Conservation (phyloP, 2,797 vertebrate genomes). For the Brachyalestes nurse region DNA sequence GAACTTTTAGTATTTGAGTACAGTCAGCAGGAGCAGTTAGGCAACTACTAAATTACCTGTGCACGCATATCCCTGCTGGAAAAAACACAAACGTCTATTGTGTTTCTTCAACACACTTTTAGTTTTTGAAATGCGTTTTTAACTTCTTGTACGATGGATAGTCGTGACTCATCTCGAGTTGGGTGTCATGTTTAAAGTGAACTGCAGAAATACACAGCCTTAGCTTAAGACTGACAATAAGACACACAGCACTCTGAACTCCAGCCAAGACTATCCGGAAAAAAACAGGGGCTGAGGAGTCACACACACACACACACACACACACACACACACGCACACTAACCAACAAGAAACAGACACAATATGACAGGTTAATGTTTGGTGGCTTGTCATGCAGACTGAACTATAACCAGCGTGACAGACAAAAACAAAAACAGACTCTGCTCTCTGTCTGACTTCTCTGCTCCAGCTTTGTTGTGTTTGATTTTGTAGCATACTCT, state of each 20-base stretch:
- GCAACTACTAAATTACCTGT: background rate
- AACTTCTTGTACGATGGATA: slow-evolving; percentile 24
- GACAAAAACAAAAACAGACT: background rate
- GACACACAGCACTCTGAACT: slow-evolving; percentile 28
- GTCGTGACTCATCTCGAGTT: slow-evolving; percentile 23
- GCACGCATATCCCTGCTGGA: too few species aligned
- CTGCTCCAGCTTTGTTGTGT: background rate
- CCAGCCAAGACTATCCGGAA: slow-evolving; percentile 26
- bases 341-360: slow-evolving; percentile 7
- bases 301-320: slow-evolving; percentile 30
- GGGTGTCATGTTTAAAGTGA: slow-evolving; percentile 37
- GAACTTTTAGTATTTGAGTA: background rate
- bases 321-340: slow-evolving; percentile 6
- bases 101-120: too few species aligned
- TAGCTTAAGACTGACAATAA: slow-evolving; percentile 36
- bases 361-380: slow-evolving; percentile 13
- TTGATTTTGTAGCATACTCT: slow-evolving; percentile 8
- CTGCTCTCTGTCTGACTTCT: background rate
- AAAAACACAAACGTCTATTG: background rate
- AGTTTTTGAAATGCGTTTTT: background rate
- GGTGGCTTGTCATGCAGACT: slow-evolving; percentile 1
- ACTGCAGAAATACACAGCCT: slow-evolving; percentile 33
- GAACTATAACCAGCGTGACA: background rate
- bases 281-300: slow-evolving; percentile 5
- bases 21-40: background rate